A percentile compares a stretch with the other conserved stretches of the same genome.
Conservation (phyloP, 1,140 invertebrate genomes). For the Battus philenor region DNA sequence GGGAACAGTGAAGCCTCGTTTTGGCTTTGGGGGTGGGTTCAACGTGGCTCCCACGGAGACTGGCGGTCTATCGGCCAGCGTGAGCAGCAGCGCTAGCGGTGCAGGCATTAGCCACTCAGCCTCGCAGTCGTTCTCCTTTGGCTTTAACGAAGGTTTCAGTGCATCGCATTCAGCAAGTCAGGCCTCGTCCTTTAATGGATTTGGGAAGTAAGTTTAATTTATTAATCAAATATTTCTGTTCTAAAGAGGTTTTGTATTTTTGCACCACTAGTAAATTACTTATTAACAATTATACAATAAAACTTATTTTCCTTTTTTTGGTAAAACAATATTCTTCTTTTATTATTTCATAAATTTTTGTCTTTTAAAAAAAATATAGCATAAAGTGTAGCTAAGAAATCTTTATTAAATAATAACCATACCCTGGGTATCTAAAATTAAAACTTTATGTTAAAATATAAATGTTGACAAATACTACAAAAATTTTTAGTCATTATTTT, state of each 20-base stretch:
- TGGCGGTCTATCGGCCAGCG: slow-evolving; percentile 52
- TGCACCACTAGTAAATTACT: neutral
- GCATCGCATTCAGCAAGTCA: slow-evolving; percentile 65
- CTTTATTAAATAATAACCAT: too few species aligned
- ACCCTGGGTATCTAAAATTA: too few species aligned
- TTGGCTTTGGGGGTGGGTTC: slow-evolving; percentile 46
- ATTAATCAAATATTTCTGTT: slow-evolving; percentile 5
- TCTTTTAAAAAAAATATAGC: too few species aligned
- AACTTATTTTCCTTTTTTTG: too few species aligned
- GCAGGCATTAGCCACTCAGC: slow-evolving; percentile 55
- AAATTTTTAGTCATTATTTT: too few species aligned
- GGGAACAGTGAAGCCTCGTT: slow-evolving; percentile 39
- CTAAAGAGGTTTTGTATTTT: too few species aligned
- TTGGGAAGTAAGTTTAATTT: slow-evolving; percentile 47
- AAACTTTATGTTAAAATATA: too few species aligned
- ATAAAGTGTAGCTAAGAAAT: too few species aligned
- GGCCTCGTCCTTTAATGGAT: slow-evolving; percentile 61
- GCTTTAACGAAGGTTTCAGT: slow-evolving; percentile 66
- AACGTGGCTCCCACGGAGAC: slow-evolving; percentile 50
- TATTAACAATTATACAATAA: too few species aligned
- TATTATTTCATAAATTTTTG: too few species aligned
- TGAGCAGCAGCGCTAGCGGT: slow-evolving; percentile 57
- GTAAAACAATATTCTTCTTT: too few species aligned
- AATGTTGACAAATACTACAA: too few species aligned
- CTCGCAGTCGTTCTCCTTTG: slow-evolving; percentile 64